Conservation (phyloP, 1,140 invertebrate genomes). For the Argopecten irradians region DNA sequence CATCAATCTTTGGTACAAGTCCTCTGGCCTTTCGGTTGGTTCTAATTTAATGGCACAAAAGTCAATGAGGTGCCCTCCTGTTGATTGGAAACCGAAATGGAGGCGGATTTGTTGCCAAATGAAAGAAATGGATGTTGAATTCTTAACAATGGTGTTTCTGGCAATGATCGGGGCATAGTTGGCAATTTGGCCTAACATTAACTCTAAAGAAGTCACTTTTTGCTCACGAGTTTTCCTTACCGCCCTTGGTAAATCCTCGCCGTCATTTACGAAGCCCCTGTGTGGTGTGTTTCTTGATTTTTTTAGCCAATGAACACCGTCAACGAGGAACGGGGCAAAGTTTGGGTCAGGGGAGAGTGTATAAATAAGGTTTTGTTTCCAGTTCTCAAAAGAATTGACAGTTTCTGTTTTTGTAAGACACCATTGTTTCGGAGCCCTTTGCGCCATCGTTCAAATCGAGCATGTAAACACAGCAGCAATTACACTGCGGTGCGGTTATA, state of each 20-base stretch:
- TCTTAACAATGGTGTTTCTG: conserved; percentile 29
- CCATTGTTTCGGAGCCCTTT: too few relatives aligned
- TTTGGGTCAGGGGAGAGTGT: too few relatives aligned
- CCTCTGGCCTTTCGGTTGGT: conserved; percentile 44
- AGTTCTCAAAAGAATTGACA: too few relatives aligned
- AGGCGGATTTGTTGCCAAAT: conserved; percentile 46
- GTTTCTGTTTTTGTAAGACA: too few relatives aligned
- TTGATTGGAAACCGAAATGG: conserved; percentile 49
- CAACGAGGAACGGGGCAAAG: too few relatives aligned
- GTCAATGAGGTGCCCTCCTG: conserved; percentile 41
- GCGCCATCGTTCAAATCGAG: too few relatives aligned
- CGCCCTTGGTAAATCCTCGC: too few relatives aligned
- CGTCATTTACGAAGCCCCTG: neutral
- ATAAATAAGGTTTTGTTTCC: too few relatives aligned
- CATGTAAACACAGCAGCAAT: too few relatives aligned
- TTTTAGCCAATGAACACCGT: too few relatives aligned
- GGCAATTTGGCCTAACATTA: conserved; percentile 44
- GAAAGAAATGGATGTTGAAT: conserved; percentile 44
- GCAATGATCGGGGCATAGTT: conserved; percentile 40
- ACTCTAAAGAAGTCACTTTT: neutral
- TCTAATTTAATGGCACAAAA: conserved; percentile 28
- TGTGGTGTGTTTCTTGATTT: neutral
- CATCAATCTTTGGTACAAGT: conserved; percentile 46
- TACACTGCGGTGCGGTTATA: too few relatives aligned
- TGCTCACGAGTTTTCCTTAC: neutral